Conservation (phyloP, 2,797 vertebrate species). For the Dipus sagitta region DNA sequence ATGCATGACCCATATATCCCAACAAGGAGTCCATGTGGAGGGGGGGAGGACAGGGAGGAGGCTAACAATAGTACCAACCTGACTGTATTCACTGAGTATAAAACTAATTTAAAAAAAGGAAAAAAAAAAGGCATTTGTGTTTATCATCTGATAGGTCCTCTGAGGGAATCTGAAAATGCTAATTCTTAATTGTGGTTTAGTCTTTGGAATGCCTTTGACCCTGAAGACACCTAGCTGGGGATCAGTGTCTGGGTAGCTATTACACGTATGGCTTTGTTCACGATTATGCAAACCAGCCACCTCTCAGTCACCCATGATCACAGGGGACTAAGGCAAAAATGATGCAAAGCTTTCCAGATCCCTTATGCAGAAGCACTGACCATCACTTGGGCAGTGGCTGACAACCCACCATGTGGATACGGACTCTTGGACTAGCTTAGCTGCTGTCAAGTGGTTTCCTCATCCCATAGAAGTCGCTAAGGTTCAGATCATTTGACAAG, state of each 20-base stretch:
- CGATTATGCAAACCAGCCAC: background rate
- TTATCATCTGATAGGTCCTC: background rate
- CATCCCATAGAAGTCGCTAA: fast-evolving
- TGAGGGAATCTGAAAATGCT: background rate
- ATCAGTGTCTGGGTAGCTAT: background rate
- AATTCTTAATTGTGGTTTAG: background rate
- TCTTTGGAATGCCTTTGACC: conserved; percentile 38
- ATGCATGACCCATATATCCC: no score
- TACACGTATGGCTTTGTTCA: background rate
- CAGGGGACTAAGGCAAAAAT: background rate
- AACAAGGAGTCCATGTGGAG: no score
- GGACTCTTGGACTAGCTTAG: fast-evolving
- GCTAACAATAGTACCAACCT: no score
- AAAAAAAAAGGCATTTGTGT: background rate
- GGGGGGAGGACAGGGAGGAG: no score
- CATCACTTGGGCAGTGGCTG: fast-evolving
- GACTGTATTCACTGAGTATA: no score
- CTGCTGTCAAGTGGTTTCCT: background rate
- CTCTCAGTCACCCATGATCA: background rate
- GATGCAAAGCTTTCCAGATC: background rate
- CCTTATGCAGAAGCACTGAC: background rate
- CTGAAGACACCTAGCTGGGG: background rate
- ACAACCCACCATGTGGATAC: fast-evolving
- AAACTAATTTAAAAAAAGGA: no score
- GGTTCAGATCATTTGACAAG: background rate